Base-by-base conservation (phyloP, 2,113 vertebrate genomes). In the Chrysochloris asiatica region DNA sequence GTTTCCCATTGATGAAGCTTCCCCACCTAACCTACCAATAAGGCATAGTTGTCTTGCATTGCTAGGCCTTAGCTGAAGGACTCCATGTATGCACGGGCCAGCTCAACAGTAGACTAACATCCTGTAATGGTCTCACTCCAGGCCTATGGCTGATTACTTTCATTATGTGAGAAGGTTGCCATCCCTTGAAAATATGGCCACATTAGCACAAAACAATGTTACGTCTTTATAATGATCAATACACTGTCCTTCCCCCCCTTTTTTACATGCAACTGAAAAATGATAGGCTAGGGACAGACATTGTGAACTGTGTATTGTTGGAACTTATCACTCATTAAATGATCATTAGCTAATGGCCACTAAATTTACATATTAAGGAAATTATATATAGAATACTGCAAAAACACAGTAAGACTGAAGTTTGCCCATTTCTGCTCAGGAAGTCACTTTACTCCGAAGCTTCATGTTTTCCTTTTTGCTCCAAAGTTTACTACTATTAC, bases 341-440 rank as follows among this genome's bases (percentile, higher is more conserved):
- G 96, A 96, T 96, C 97, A 97, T 97, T 97, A 95, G 79, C 96
- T 98, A 97, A 98, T 94, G 91, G 78, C 96, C 96, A 97, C 98
- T 98, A 97, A 96, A 95, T 97, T 97, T 97, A 98, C 96, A 98
- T 95, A 98, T 97, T 97, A 98, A 96, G 94, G 93, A 96, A 97
- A 97, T 96, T 97, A 98, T 98, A 97, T 97, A 98, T 98, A 97
- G 98, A 97, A 98, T 99, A 99, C 98, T 99, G 99, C 98, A 98
- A 99, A 99, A 99, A 99, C 98, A 99, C 98, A 98, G 98, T 99
- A 98, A 98, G 97, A 98, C 97, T 98, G 97, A 98, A 96, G 96
- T 97, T 95, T 98, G 98, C 97, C 96, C 97, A 84, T 92, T 96
- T 98, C 96, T 97, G 98, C 98, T 98, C 98, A 95, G 97, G 97